Evolutionary conservation across 2,113 vertebrate species (phyloP).

Genomic region (Lycaon pictus): DNA sequence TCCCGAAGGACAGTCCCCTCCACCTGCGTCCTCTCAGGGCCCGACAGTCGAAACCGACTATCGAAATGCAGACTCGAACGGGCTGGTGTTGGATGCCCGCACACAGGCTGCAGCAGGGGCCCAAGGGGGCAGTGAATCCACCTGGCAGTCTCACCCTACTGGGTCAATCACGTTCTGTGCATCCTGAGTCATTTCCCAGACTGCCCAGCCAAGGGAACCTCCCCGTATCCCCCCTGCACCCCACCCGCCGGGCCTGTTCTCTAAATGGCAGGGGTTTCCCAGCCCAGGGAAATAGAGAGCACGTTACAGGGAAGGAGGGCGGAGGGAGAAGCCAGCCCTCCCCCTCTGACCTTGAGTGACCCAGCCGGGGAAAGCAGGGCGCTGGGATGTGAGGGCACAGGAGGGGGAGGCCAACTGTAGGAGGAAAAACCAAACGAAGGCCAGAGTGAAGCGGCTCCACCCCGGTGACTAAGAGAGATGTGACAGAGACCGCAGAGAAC

Average conservation of each 20-base stretch:
- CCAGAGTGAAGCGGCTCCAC: background rate
- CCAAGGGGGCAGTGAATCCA: background rate
- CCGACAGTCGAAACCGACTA: background rate
- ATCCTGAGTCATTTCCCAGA: constrained; percentile 14
- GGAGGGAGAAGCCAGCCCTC: background rate
- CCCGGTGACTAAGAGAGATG: background rate
- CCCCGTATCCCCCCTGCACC: background rate
- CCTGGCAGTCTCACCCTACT: background rate
- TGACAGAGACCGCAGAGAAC: background rate
- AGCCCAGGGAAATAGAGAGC: background rate
- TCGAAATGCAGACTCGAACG: background rate
- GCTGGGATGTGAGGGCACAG: background rate
- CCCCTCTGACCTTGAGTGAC: background rate
- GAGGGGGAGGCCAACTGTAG: background rate
- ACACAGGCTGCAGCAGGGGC: background rate
- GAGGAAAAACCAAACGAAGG: background rate
- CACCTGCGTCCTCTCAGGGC: background rate
- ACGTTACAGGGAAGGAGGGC: background rate
- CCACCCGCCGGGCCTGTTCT: background rate
- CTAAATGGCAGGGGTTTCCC: background rate
- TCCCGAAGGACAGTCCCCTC: background rate
- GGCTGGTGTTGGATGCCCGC: background rate
- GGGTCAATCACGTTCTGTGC: background rate
- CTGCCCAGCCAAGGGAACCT: background rate
- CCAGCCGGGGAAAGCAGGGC: background rate